Conservation (phyloP, 2,888 invertebrate species). For the Torymus tubicola region DNA sequence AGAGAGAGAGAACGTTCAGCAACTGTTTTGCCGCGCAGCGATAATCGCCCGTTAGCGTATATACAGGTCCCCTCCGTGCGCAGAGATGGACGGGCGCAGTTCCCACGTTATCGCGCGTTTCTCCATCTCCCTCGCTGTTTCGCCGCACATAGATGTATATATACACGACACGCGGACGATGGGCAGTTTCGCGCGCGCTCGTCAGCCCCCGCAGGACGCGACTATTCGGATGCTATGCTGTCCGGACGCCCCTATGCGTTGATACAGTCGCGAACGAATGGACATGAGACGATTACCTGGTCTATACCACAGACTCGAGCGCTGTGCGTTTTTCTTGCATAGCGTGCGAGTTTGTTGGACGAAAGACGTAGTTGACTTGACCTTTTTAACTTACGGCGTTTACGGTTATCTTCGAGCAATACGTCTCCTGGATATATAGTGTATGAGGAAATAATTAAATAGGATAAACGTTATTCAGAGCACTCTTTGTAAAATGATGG, state of each 20-base stretch:
- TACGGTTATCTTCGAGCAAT: no score
- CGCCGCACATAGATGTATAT: background rate
- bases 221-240: no score
- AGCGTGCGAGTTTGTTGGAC: no score
- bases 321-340: background rate
- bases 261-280: conserved; percentile 18
- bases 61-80: background rate
- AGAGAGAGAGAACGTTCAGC: background rate
- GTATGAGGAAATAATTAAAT: no score
- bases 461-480: no score
- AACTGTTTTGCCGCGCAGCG: conserved; percentile 29
- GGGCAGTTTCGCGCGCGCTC: background rate
- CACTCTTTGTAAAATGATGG: no score
- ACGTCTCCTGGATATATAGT: no score
- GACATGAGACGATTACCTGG: conserved; percentile 31
- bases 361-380: no score
- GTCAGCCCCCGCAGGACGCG: background rate
- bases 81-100: conserved; percentile 39
- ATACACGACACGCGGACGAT: conserved; percentile 5
- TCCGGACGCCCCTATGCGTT: no score
- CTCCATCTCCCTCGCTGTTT: background rate
- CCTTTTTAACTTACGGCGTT: no score
- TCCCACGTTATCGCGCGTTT: conserved; percentile 50
- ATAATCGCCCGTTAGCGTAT: conserved; percentile 42
- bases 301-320: background rate